phyloP scores from a whole-genome alignment of 1,140 invertebrate species.

The Homarus americanus region DNA sequence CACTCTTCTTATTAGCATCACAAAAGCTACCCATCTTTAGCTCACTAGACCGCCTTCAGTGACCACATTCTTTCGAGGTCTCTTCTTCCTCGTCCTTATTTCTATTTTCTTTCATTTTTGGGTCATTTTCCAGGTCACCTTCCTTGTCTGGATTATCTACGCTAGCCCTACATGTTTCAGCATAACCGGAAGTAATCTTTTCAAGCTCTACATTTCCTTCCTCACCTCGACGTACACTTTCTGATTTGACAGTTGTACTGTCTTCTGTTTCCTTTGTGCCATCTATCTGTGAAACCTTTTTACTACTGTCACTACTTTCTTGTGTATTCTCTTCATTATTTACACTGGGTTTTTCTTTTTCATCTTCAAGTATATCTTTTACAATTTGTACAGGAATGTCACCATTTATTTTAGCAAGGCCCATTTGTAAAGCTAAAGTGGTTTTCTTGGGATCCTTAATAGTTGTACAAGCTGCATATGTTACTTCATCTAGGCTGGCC shows the following conservation, averaged over 20 bases:
- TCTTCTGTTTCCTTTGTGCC: neutral
- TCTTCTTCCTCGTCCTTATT: neutral
- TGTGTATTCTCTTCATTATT: neutral
- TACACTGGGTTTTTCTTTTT: neutral
- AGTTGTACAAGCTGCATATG: conserved; percentile 55
- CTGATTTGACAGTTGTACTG: neutral
- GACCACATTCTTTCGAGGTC: neutral
- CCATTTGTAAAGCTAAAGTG: conserved; percentile 20
- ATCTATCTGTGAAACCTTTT: neutral
- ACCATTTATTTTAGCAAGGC: conserved; percentile 28
- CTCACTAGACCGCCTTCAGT: neutral
- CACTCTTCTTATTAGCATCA: neutral
- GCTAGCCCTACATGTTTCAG: neutral
- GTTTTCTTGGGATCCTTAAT: conserved; percentile 43
- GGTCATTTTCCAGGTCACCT: neutral
- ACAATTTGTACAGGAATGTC: neutral
- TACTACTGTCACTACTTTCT: neutral
- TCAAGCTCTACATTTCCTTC: neutral
- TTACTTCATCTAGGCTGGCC: conserved; percentile 58
- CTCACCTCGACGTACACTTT: neutral
- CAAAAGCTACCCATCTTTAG: neutral
- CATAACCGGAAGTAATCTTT: neutral
- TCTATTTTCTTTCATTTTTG: neutral
- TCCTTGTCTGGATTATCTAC: neutral
- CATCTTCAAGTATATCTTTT: neutral